Evolutionary conservation across 2,888 invertebrate species (phyloP).

Genomic region (Dryadula phaetusa): DNA sequence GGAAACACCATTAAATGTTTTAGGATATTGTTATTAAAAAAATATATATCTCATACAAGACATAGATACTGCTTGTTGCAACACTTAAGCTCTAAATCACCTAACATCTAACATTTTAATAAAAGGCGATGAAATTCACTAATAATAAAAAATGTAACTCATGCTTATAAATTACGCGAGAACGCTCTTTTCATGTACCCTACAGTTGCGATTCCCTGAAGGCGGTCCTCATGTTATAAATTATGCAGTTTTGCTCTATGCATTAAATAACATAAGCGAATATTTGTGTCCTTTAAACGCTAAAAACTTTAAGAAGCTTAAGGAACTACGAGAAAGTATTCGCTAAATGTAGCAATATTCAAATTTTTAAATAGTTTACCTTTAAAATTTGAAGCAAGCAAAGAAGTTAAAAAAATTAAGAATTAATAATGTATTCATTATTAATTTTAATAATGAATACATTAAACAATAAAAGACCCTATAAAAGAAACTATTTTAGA

Average conservation of each 20-base stretch:
- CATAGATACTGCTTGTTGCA: no score
- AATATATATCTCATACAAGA: no score
- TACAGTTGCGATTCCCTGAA: slow-evolving; percentile 11
- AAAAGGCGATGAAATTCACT: not conserved
- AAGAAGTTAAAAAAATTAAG: no score
- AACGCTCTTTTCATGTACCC: slow-evolving; percentile 4
- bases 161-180: slow-evolving; percentile 3
- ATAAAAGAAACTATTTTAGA: not conserved
- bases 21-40: no score
- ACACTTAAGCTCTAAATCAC: no score
- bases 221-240: slow-evolving; percentile 7
- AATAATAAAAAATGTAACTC: not conserved
- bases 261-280: slow-evolving; percentile 18
- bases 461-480: no score
- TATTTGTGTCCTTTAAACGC: slow-evolving; percentile 4
- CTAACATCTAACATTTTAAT: not conserved
- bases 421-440: no score
- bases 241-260: slow-evolving; percentile 10
- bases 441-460: no score
- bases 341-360: not conserved
- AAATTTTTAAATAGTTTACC: not conserved
- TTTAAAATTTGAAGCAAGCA: not conserved
- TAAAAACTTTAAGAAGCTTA: slow-evolving; percentile 11
- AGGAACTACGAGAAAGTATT: not conserved
- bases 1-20: no score